A percentile compares a stretch with the other conserved stretches of the same genome.
Evolutionary conservation across 2,888 invertebrate genomes (phyloP).

Genomic region (Andrena bucephala): DNA sequence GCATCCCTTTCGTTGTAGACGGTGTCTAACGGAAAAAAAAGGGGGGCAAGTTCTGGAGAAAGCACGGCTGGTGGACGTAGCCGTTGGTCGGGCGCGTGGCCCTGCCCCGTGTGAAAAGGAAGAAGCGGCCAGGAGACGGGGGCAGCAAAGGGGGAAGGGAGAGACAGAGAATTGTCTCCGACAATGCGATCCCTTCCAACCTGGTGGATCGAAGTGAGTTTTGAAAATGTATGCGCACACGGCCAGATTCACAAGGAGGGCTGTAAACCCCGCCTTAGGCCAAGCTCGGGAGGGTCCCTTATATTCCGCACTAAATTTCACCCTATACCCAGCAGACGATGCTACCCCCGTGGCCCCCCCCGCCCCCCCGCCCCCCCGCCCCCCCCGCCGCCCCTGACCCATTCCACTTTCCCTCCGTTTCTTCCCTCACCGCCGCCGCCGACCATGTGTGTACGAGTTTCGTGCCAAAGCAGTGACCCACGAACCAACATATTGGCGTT

Average conservation of each 20-base stretch:
- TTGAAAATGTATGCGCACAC: conserved; percentile 83
- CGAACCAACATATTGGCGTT: conserved; percentile 83
- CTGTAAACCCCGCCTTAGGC: conserved; percentile 85
- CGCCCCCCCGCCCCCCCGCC: conserved; percentile 36
- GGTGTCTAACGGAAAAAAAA: conserved; percentile 32
- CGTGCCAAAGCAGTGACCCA: conserved; percentile 82
- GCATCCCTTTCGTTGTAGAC: conserved; percentile 55
- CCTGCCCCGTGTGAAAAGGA: conserved; percentile 50
- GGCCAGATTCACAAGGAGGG: conserved; percentile 85
- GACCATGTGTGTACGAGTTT: conserved; percentile 72
- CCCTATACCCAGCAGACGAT: conserved; percentile 69
- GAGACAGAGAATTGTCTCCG: conserved; percentile 66
- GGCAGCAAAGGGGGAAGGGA: conserved; percentile 42
- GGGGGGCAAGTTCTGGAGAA: conserved; percentile 50
- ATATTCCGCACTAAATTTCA: conserved; percentile 79
- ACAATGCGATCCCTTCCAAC: conserved; percentile 73
- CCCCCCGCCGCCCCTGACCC: conserved; percentile 41
- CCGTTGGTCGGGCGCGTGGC: conserved; percentile 60
- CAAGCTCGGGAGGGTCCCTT: conserved; percentile 78
- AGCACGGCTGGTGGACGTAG: conserved; percentile 36
- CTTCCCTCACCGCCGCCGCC: conserved; percentile 36
- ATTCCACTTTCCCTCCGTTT: conserved; percentile 49
- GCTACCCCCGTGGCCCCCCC: conserved; percentile 34
- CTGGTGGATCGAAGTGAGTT: conserved; percentile 76
- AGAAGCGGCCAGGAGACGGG: conserved; percentile 28